Base-by-base conservation (phyloP, 2,888 invertebrate species). In the Leptura quadrifasciata region DNA sequence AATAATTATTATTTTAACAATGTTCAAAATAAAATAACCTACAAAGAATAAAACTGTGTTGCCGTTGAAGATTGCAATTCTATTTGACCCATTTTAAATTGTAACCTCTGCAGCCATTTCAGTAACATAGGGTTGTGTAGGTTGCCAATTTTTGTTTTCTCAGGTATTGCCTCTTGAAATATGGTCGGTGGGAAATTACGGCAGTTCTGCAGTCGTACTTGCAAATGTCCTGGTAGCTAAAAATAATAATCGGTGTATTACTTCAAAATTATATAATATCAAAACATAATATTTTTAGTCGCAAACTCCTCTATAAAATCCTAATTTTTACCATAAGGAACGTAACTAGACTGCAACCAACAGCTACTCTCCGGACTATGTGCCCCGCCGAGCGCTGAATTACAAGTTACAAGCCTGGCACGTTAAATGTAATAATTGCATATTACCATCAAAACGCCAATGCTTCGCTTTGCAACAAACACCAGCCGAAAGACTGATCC, bases 31-130 rank as follows among this genome's bases (percentile, higher is more conserved):
- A 71, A 73, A 55, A 61, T 69, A 72, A 79, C 73, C 80, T 92
- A 94, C 84, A 94, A 92, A 39, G 94, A 93, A 89, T 95, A 97
- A 89, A 97, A 96, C 87, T 97, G 97, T 8, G 96, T 96, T n/a
- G 95, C 96, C 69, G 95, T 95, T 0, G 96, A 96, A 1, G 96
- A 96, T 89, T 97, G 97, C 80, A 97, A 90, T 90, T 99, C 99
- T 72, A 98, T 95, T 90, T 99, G 98, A 5, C 98, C 98, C 95
- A 99, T 98, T 91, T 98, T 99, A 88, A 98, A 98, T 88, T 98
- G 97, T 77, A 98, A 92, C 67, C 97, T 92, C 89, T 97, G 97
- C 73, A 99, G 91, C 95, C 98, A 97, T 82, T 95, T 94, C 1
- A 94, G 88, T 21, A 94, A 89, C 24, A 93, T 90, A 1, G 92